Base-by-base conservation (phyloP, 1,140 invertebrate genomes). In the Ceratosolen solmsi region DNA sequence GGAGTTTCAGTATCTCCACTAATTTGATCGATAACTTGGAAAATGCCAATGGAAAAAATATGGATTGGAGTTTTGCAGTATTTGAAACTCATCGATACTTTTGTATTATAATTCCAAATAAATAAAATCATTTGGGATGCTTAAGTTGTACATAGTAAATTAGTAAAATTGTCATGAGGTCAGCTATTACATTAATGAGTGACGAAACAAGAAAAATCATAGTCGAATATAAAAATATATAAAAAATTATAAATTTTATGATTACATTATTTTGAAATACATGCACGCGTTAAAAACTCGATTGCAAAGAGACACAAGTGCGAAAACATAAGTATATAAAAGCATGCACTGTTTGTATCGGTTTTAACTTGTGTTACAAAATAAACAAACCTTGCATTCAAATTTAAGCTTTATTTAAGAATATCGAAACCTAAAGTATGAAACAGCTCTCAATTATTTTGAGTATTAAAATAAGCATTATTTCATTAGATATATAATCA, bases 261-360 rank as follows among this genome's bases (percentile, higher is more conserved):
- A 75, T 7, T 75, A 75, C 9, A 73, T 71, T 72, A 56, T 77
- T 54, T 58, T 63, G 5, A 79, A 79, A 20, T 75, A 73, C 54
- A 74, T 63, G 76, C 71, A 79, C 71, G 76, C 38, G 60, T 79
- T 79, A 83, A 79, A 38, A 78, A 33, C 76, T 78, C 81, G 46
- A 73, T 71, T 49, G 60, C 74, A 74, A 72, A 58, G 71, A 73
- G 75, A 79, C 76, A 79, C 76, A 70, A 77, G 68, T 22, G 73
- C 27, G 75, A 70, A 73, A 51, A 72, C 75, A 72, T n/a, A 27
- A 71, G 25, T 72, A 78, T 51, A 71, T 72, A 74, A 38, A 54
- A 78, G 30, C 75, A 65, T 80, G 82, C 74, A 84, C 84, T 83
- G 79, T 87, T 87, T 86, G 72, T 86, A 87, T 86, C 74, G 84